A percentile compares a stretch with the other conserved stretches of the same genome.
phyloP scores from a whole-genome alignment of 2,113 vertebrate species.

The Rhinoderma darwinii region DNA sequence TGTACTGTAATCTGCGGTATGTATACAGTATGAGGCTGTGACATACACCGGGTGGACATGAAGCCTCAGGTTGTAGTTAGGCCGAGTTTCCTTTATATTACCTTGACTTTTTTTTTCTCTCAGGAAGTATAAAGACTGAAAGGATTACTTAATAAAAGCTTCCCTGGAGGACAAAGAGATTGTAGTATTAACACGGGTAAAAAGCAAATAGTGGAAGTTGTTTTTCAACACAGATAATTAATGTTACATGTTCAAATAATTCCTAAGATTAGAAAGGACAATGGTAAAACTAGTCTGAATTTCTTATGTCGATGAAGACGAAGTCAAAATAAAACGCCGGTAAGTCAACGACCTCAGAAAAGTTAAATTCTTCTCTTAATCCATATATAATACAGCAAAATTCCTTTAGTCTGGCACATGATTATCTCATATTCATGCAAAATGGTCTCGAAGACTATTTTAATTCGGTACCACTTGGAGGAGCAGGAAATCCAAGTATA shows the following conservation, averaged over 20 bases:
- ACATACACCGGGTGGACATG: not conserved
- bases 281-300: not conserved
- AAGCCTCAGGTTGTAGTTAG: not conserved
- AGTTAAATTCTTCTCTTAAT: not conserved
- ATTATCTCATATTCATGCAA: not conserved
- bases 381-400: not conserved
- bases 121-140: not conserved
- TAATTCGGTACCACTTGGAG: not conserved
- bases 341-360: not conserved
- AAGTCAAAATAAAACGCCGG: not conserved
- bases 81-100: not conserved
- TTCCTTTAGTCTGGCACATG: not conserved
- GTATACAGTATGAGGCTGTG: not conserved
- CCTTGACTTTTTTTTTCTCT: not conserved
- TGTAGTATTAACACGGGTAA: not conserved
- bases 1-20: not conserved
- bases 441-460: not conserved
- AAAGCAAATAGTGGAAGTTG: not conserved
- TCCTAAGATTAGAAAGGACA: not conserved
- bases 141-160: slow-evolving; percentile 7
- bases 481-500: not conserved
- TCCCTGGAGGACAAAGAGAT: slow-evolving; percentile 13
- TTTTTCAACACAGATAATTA: not conserved
- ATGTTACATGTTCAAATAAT: slow-evolving; percentile 2
- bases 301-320: not conserved